Evolutionary conservation across 1,140 invertebrate species (phyloP).

Genomic region (Platorchestia sp.): DNA sequence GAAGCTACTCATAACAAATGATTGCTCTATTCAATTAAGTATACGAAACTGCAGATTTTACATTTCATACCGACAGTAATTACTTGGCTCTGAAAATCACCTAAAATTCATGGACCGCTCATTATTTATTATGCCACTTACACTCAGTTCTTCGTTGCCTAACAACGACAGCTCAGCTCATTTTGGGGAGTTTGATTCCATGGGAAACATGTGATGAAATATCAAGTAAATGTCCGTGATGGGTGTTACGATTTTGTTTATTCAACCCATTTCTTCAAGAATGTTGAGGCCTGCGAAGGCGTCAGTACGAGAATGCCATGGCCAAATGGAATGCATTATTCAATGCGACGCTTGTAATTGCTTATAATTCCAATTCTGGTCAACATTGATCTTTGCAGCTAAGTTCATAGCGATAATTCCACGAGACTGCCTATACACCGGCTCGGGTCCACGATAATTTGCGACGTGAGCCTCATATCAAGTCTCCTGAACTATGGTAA

Average conservation of each 20-base stretch:
- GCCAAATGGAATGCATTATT: neutral
- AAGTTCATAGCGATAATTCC: neutral
- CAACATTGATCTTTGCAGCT: neutral
- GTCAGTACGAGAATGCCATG: neutral
- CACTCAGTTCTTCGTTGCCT: neutral
- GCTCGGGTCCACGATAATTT: neutral
- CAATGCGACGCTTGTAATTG: neutral
- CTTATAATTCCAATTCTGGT: neutral
- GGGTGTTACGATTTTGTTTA: neutral
- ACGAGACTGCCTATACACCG: neutral
- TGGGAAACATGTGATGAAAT: neutral
- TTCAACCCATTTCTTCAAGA: neutral
- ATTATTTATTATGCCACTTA: neutral
- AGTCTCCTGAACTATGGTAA: neutral
- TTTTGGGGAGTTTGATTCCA: neutral
- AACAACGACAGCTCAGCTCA: neutral
- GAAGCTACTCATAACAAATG: neutral
- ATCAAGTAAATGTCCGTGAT: neutral
- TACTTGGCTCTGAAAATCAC: neutral
- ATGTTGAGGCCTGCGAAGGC: neutral
- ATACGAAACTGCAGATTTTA: neutral
- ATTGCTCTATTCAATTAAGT: neutral
- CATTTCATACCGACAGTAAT: neutral
- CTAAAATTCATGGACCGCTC: neutral
- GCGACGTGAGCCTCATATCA: neutral